phyloP scores from a whole-genome alignment of 1,140 invertebrate species.

The Conus betulinus region DNA sequence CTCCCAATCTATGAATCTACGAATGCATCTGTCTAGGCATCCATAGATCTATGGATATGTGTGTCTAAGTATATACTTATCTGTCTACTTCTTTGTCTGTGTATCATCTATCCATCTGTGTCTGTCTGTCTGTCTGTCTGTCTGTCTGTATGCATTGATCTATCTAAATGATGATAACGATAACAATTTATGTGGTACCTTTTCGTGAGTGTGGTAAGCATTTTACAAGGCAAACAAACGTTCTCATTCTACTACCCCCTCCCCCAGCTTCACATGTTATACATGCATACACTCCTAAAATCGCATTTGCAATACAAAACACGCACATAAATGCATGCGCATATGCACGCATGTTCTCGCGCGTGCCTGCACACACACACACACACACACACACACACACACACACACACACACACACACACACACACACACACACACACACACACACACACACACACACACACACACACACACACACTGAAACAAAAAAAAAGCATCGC shows the following conservation, averaged over 20 bases:
- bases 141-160: too few relatives aligned
- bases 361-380: background rate
- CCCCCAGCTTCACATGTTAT: too few relatives aligned
- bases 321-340: background rate
- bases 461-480: background rate
- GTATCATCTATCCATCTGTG: too few relatives aligned
- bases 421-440: constrained; percentile 3
- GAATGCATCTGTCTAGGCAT: background rate
- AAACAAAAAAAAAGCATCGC: background rate
- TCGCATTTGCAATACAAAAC: too few relatives aligned
- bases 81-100: too few relatives aligned
- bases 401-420: constrained; percentile 15
- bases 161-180: too few relatives aligned
- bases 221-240: too few relatives aligned
- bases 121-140: too few relatives aligned
- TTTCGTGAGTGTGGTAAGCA: too few relatives aligned
- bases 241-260: too few relatives aligned
- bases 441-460: background rate
- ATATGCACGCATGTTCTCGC: background rate
- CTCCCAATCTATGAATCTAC: background rate
- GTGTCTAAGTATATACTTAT: background rate
- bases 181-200: too few relatives aligned
- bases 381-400: constrained; percentile 11
- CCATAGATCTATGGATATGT: background rate
- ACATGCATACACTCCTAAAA: too few relatives aligned